Conservation (phyloP, 2,113 vertebrate genomes). For the Phalacrocorax brasilianus region DNA sequence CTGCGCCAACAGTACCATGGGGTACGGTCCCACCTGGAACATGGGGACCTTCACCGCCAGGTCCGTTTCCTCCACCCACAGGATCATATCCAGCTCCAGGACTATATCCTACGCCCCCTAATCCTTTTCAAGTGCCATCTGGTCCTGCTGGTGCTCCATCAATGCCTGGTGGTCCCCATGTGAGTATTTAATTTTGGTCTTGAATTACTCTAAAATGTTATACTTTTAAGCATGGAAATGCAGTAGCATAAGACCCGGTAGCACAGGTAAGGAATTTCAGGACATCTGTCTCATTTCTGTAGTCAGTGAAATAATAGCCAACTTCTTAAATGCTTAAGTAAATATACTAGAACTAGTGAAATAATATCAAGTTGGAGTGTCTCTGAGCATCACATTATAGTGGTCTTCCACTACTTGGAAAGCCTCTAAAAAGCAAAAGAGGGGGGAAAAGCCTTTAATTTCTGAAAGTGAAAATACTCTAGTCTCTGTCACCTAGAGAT, state of each 20-base stretch:
- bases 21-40: constrained; percentile 79
- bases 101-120: constrained; percentile 76
- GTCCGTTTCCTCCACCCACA: constrained; percentile 75
- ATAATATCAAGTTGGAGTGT: not conserved
- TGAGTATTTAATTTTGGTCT: constrained; percentile 64
- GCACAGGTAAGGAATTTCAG: not conserved
- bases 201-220: not conserved
- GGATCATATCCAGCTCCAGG: constrained; percentile 79
- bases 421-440: not conserved
- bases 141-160: constrained; percentile 78
- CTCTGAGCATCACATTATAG: rapidly evolving
- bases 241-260: rapidly evolving
- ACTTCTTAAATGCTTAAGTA: not conserved
- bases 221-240: not conserved
- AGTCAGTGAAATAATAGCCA: not conserved
- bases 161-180: constrained; percentile 77
- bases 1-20: constrained; percentile 77
- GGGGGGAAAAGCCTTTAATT: not conserved
- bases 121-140: constrained; percentile 79
- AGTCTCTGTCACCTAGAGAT: not conserved
- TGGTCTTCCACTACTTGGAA: not conserved
- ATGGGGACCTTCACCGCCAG: constrained; percentile 79
- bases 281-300: not conserved
- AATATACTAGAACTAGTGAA: not conserved
- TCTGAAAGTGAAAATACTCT: not conserved